Base-by-base conservation (phyloP, 2,888 invertebrate species). In the Sipha maydis region DNA sequence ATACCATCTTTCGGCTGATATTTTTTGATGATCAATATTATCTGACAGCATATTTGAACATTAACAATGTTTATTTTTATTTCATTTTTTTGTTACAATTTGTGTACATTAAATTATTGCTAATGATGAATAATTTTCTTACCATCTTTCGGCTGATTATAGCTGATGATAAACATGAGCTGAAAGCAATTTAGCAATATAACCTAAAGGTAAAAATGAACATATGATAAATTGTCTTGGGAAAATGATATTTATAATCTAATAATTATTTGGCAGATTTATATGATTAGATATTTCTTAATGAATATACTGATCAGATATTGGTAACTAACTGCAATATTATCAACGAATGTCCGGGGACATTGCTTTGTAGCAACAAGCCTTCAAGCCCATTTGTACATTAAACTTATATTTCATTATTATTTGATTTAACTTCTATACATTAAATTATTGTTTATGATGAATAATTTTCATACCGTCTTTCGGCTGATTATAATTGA, bases 1-100 rank as follows among this genome's bases (percentile, higher is more conserved):
- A 31, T 71, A 83, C 34, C 83, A 83, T 75, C 75, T 83, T 83
- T 83, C 83, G 83, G 28, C 83, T 75, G 83, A 83, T 83, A 56
- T n/a, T 82, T n/a, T 54, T 71, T 83, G 83, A 75, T 83, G 73
- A 80, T 61, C 14, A 34, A n/a, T 38, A 38, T 67, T 67, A 61
- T n/a, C 79, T 80, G 61, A 80, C 14, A n/a, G 79, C 61, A 61
- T n/a, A n/a, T n/a, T n/a, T n/a, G n/a, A n/a, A n/a, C n/a, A n/a
- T n/a, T n/a, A n/a, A n/a, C n/a, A n/a, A n/a, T n/a, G n/a, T n/a
- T 21, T n/a, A 14, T 38, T 4, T 71, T 31, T 71, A 31, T 31
- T 31, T 14, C 17, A 8, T 71, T 17, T 71, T 82, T 1, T 28
- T 0, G 9, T 28, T 67, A 4, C 3, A 56, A 19, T 56, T 56